Base-by-base conservation (phyloP, 2,797 vertebrate species). In the Schizopygopsis pylzovi region DNA sequence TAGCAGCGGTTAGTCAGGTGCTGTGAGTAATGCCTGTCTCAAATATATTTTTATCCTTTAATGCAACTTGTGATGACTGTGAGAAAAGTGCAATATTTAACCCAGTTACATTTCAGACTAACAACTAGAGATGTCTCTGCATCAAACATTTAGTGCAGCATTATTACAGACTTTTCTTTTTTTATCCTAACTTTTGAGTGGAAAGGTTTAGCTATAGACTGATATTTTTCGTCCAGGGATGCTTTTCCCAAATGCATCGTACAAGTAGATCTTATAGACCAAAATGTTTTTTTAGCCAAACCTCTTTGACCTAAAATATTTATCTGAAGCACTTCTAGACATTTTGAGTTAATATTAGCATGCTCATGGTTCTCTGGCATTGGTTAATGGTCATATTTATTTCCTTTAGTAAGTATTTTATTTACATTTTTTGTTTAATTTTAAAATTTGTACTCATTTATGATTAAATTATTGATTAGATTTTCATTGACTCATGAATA, bases 1-100 rank as follows among this genome's bases (percentile, higher is more conserved):
- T 61, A 81, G 82, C 43, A 45, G 54, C 45, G 63, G 82, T 83
- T 87, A 85, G 52, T 89, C 82, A 86, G 79, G 70, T 79, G 73
- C 52, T 72, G 73, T 59, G 82, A 81, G 67, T 85, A 86, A 87
- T 72, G 79, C 49, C 49, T 72, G 77, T 84, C 81, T 86, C 49
- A 72, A 70, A 75, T 84, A 18, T 81, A 81, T 68, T 85, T 89
- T 83, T 56, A 76, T 83, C 67, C 67, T 49, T 56, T 65, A 82
- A 71, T 20, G 41, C 54, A 77, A 78, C 65, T 82, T 61, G 70
- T 8, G 3, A 33, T 54, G 28, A 37, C 41, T 73, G 67, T 37
- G 49, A 59, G 75, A 68, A 72, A 87, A 84, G 85, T 63, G 68
- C 25, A 65, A 61, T 49, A 52, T 82, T 81, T 73, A 78, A 73